Evolutionary conservation across 2,797 vertebrate genomes (phyloP).

Genomic region (Jordanella pulchra): DNA sequence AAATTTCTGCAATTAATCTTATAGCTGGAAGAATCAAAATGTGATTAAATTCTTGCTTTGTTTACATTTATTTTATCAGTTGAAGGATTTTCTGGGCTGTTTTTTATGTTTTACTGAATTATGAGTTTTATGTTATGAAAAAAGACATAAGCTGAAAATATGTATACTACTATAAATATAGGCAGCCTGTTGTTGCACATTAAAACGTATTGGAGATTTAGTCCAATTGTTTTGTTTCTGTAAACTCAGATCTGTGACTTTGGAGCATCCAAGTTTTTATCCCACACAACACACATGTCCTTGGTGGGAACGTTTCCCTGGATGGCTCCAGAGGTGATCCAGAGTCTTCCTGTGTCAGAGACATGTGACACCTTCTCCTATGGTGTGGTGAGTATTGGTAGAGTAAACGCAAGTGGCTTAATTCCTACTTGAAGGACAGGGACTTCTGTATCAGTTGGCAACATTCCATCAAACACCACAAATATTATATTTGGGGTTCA

Average conservation of each 20-base stretch:
- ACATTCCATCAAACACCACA: too few relatives aligned
- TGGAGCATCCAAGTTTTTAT: conserved; percentile 94
- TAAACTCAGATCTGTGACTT: conserved; percentile 93
- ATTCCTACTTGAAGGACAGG: too few relatives aligned
- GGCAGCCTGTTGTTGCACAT: neutral
- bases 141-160: neutral
- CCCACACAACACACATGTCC: conserved; percentile 98
- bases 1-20: neutral
- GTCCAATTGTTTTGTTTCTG: neutral
- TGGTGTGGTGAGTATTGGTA: conserved; percentile 82
- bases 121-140: neutral
- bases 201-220: neutral
- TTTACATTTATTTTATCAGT: neutral
- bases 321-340: conserved; percentile 99
- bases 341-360: conserved; percentile 96
- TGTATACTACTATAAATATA: neutral
- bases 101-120: neutral
- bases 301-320: conserved; percentile 98
- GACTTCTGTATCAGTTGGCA: too few relatives aligned
- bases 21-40: neutral
- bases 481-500: too few relatives aligned
- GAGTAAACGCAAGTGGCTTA: too few relatives aligned
- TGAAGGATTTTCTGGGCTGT: neutral
- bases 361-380: conserved; percentile 98
- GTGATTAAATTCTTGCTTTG: neutral